These are phyloP conservation scores for Rhinichthys osculus DNA, from an alignment of 2,797 vertebrate genomes.

Conservation along the genomic window DNA sequence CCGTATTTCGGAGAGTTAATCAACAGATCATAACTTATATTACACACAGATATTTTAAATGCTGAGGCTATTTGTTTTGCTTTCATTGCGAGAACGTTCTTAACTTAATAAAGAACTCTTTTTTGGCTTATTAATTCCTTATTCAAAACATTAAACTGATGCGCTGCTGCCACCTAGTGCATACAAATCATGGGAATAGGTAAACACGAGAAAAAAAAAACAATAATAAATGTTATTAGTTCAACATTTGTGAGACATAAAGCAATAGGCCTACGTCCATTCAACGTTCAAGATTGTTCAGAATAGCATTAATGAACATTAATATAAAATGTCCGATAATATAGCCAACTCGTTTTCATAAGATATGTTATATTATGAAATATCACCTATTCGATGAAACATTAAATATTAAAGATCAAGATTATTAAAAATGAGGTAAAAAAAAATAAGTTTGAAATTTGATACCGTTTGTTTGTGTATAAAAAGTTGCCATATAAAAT, in stretches of 20 bases:
- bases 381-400: neutral
- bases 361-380: neutral
- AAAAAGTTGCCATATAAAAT: neutral
- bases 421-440: neutral
- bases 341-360: neutral
- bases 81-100: neutral
- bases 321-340: neutral
- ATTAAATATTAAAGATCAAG: neutral
- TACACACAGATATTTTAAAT: neutral
- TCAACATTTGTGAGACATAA: neutral
- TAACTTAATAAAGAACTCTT: neutral
- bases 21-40: neutral
- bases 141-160: neutral
- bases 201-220: neutral
- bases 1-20: neutral
- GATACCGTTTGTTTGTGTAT: neutral
- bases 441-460: neutral
- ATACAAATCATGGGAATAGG: neutral
- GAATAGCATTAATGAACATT: neutral
- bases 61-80: neutral
- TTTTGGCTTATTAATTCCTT: neutral
- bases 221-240: neutral
- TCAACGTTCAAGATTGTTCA: too few relatives aligned
- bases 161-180: conserved; percentile 33
- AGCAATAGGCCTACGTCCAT: neutral